Conservation (phyloP, 2,113 vertebrate species). For the Phylloscopus whistleri region DNA sequence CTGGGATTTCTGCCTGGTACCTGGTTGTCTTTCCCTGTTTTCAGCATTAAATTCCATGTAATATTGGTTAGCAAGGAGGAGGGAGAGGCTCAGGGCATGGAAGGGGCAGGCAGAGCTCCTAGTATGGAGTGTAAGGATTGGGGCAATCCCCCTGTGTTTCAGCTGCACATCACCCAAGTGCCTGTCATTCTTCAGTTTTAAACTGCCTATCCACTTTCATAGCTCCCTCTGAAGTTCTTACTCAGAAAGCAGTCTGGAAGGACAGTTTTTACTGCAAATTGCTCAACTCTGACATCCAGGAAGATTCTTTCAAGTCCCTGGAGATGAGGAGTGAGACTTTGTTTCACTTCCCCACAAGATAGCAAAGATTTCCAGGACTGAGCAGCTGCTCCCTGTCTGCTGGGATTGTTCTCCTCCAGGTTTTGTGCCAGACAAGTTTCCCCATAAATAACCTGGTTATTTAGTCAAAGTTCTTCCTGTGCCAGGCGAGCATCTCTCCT, state of each 20-base stretch:
- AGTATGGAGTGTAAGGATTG: fast-evolving
- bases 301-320: not conserved
- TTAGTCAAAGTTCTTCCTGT: slow-evolving; percentile 39
- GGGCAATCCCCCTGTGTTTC: fast-evolving
- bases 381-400: slow-evolving; percentile 43
- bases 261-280: not conserved
- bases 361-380: not conserved
- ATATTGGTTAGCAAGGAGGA: not conserved
- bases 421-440: slow-evolving; percentile 35
- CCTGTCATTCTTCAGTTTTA: not conserved
- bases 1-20: not conserved
- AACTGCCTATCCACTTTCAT: not conserved
- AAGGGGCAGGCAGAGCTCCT: not conserved
- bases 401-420: slow-evolving; percentile 28
- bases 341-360: not conserved
- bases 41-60: not conserved
- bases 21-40: not conserved
- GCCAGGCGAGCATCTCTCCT: slow-evolving; percentile 1
- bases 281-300: not conserved
- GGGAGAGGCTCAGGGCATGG: not conserved
- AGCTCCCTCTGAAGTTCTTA: not conserved
- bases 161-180: not conserved
- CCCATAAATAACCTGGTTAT: slow-evolving; percentile 46
- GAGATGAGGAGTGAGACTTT: not conserved
- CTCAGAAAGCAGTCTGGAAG: not conserved